phyloP scores from a whole-genome alignment of 2,113 vertebrate species.

The Anarhynchus alexandrinus region DNA sequence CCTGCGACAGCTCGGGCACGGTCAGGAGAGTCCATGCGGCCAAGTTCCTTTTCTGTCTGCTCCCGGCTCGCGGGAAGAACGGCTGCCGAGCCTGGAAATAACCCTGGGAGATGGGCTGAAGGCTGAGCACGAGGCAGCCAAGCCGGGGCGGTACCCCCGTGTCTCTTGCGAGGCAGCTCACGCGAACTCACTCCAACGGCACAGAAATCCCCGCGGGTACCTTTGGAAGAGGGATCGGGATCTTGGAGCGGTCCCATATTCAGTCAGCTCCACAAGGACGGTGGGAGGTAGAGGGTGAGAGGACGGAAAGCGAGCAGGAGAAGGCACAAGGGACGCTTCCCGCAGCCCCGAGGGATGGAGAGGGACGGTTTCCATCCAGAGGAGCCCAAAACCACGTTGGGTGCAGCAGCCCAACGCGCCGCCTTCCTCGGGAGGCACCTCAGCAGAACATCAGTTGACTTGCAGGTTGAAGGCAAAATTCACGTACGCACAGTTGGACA shows the following conservation, averaged over 20 bases:
- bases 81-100: constrained; percentile 18
- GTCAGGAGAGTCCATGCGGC: not conserved
- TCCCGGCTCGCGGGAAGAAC: not conserved
- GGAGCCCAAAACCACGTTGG: not conserved
- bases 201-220: fast-evolving
- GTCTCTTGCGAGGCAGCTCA: not conserved
- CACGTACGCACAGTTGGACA: not conserved
- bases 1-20: not conserved
- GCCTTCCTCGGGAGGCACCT: not conserved
- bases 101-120: not conserved
- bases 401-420: not conserved
- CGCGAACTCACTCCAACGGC: not conserved
- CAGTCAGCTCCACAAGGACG: not conserved
- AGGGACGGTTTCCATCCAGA: too few species aligned
- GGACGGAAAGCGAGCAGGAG: not conserved
- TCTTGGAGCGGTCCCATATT: not conserved
- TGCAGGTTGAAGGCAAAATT: not conserved
- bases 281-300: not conserved
- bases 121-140: not conserved
- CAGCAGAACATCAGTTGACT: not conserved
- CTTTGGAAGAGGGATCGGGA: not conserved
- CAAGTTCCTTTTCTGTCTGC: not conserved
- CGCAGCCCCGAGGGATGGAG: not conserved
- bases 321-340: not conserved
- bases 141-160: not conserved